Evolutionary conservation across 2,113 vertebrate genomes (phyloP).

Genomic region (Pelusios castaneus): DNA sequence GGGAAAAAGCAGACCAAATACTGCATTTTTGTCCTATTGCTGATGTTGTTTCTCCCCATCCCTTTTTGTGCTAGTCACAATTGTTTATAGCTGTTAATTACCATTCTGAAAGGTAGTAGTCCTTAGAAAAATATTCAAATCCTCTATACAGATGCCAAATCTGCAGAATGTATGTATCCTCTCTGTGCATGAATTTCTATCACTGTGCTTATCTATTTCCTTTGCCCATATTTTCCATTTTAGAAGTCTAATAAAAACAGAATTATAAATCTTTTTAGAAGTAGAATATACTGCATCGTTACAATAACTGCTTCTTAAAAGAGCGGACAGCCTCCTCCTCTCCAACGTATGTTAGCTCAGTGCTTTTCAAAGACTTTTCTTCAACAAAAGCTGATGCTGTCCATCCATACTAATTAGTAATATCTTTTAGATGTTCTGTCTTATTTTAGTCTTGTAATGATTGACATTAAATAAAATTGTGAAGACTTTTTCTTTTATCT

Average conservation of each 20-base stretch:
- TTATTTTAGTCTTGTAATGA: background rate
- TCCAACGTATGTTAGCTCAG: background rate
- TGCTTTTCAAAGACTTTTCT: background rate
- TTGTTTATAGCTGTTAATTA: background rate
- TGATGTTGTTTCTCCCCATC: background rate
- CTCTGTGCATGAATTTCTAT: background rate
- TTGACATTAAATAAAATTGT: background rate
- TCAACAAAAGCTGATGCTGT: background rate
- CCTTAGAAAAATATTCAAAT: background rate
- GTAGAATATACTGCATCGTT: background rate
- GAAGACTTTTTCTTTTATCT: background rate
- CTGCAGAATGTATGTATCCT: background rate
- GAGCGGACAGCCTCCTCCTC: background rate
- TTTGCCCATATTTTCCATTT: background rate
- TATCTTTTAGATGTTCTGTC: background rate
- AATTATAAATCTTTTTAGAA: background rate
- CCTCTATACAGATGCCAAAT: background rate
- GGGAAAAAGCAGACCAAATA: background rate
- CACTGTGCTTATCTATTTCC: background rate
- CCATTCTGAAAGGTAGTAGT: background rate
- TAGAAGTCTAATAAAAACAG: background rate
- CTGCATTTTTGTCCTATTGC: rapidly evolving
- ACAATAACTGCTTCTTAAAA: background rate
- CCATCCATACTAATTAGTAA: background rate
- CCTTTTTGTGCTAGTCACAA: background rate